phyloP scores from a whole-genome alignment of 2,888 invertebrate species.

The Clitarchus hookeri region DNA sequence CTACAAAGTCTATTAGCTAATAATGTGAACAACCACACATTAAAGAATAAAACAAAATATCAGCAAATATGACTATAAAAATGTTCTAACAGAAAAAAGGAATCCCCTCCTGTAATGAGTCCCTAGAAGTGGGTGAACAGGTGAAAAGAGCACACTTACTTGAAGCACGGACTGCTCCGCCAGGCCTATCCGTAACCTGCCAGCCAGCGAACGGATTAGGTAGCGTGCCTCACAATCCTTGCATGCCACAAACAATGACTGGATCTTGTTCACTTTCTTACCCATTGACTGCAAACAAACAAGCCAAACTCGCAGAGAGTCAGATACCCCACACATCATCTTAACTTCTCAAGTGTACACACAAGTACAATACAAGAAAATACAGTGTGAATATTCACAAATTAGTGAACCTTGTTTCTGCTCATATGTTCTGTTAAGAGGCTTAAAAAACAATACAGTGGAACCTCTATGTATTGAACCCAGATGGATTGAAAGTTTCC shows the following conservation, averaged over 20 bases:
- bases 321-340: neutral
- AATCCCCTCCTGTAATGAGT: no score
- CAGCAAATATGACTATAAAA: no score
- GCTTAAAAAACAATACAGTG: no score
- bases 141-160: slow-evolving; percentile 47
- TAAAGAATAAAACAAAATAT: no score
- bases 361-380: slow-evolving; percentile 2
- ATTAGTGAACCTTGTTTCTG: neutral
- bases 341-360: neutral
- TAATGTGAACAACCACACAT: no score
- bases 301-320: slow-evolving; percentile 17
- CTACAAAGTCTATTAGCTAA: no score
- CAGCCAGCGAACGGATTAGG: slow-evolving; percentile 86
- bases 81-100: no score
- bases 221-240: slow-evolving; percentile 85
- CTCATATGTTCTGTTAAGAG: no score
- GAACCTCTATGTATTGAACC: no score
- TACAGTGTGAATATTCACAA: neutral
- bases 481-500: no score
- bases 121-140: no score
- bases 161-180: slow-evolving; percentile 93
- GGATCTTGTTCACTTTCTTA: slow-evolving; percentile 92
- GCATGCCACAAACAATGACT: slow-evolving; percentile 91
- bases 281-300: slow-evolving; percentile 64
- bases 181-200: slow-evolving; percentile 93